Base-by-base conservation (phyloP, 2,113 vertebrate species). In the Scomber scombrus region DNA sequence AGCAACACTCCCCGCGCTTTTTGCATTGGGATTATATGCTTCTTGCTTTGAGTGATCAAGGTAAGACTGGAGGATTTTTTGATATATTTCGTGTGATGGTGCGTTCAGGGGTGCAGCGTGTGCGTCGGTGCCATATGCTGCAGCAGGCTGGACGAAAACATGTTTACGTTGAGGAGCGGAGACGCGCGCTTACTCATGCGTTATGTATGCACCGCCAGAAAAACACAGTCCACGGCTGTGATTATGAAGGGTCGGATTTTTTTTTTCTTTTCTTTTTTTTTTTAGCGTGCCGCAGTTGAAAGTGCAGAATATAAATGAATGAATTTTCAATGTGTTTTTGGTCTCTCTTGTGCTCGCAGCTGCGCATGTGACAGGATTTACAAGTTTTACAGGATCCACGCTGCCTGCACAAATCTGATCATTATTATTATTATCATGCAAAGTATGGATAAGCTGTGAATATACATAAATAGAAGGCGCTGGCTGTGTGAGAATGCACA, bases 81-180 rank as follows among this genome's bases (percentile, higher is more conserved):
- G 7, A 34, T 68, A 76, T 45, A 13, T 52, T n/a, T 18, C 4
- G 6, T 21, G n/a, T 12, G 3, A 11, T 23, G 8, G n/a, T 3
- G 72, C 14, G 47, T 62, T 58, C 45, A 13, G 14, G 23, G 50
- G 10, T 58, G 49, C 67, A 62, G 74, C 46, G 71, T 14, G 81
- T 68, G 78, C 3, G 56, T 67, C 57, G 34, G 50, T 76, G 71
- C 84, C 75, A 78, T 81, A 85, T 79, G 89, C 84, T 79, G 89
- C 90, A 67, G 91, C 84, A 58, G 82, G 13, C 75, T 62, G 56
- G 71, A 92, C 80, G 82, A 94, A 92, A 94, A 94, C 93, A 94
- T 94, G 94, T 95, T 95, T 88, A 95, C 92, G 82, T 90, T 82
- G 80, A 26, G 51, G 51, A 61, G 52, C 34, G 58, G 45, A 81